Conservation (phyloP, 2,888 invertebrate genomes). For the Cataglyphis albicans region DNA sequence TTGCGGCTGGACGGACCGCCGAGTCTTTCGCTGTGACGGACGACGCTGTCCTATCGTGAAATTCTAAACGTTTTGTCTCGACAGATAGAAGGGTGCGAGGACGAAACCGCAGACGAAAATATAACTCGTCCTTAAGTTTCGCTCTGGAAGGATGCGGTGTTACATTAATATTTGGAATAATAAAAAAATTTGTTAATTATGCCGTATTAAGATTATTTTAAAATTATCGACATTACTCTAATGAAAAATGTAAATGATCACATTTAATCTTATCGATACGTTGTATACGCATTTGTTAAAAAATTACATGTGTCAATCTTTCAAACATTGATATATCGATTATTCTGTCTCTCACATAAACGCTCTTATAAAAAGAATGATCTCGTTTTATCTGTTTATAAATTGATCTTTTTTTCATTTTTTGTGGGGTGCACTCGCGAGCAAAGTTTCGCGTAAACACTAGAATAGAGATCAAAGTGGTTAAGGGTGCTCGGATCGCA, state of each 20-base stretch:
- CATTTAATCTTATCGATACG: neutral
- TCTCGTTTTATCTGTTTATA: neutral
- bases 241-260: neutral
- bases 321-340: neutral
- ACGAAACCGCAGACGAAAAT: slow-evolving; percentile 43
- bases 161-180: neutral
- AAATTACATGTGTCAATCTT: neutral
- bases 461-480: slow-evolving; percentile 8
- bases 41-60: slow-evolving; percentile 44
- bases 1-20: slow-evolving; percentile 42
- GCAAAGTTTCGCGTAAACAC: slow-evolving; percentile 1
- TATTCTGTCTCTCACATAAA: neutral
- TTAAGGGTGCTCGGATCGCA: neutral
- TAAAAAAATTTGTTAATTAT: neutral
- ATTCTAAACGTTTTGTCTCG: slow-evolving; percentile 49
- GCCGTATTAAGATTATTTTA: neutral
- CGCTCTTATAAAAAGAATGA: neutral
- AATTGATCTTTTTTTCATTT: neutral
- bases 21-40: slow-evolving; percentile 37
- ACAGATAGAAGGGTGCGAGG: slow-evolving; percentile 28
- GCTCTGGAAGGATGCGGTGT: neutral
- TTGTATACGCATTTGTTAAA: neutral
- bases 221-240: neutral
- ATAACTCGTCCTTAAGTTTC: neutral
- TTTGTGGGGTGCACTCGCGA: neutral